A percentile compares a stretch with the other conserved stretches of the same genome.
Conservation (phyloP, 2,888 invertebrate species). For the Ellobium chinense region DNA sequence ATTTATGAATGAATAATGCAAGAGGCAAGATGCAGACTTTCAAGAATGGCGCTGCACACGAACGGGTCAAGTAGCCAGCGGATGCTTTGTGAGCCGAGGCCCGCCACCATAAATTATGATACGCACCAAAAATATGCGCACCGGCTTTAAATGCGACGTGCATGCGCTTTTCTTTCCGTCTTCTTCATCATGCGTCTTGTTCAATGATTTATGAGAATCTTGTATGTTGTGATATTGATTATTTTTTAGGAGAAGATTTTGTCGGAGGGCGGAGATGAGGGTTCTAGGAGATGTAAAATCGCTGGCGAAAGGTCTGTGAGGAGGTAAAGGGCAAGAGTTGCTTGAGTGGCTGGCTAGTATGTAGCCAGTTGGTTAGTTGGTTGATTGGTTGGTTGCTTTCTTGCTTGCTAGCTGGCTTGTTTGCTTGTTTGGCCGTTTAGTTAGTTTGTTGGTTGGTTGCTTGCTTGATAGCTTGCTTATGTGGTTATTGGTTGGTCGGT, state of each 20-base stretch:
- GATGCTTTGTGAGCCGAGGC: conserved; percentile 13
- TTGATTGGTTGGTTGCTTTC: too few species aligned
- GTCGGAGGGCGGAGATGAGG: background rate
- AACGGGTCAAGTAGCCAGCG: background rate
- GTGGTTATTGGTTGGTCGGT: too few species aligned
- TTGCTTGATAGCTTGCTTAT: too few species aligned
- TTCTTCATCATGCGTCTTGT: background rate
- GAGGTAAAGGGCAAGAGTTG: too few species aligned
- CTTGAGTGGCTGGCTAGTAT: too few species aligned
- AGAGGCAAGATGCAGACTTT: conserved; percentile 26
- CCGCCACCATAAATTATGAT: conserved; percentile 6
- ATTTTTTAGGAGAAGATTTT: background rate
- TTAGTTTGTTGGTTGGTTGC: too few species aligned
- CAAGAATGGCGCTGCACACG: conserved; percentile 11
- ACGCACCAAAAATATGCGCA: background rate
- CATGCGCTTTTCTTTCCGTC: background rate
- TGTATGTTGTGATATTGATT: background rate
- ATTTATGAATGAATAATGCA: conserved; percentile 37
- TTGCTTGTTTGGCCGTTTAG: too few species aligned
- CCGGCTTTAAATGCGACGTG: background rate
- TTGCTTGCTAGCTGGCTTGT: too few species aligned
- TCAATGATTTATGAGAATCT: background rate
- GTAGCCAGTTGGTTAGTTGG: too few species aligned
- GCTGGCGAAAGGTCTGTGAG: too few species aligned
- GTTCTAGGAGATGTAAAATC: too few species aligned